Conservation (phyloP, 2,888 invertebrate genomes). For the Amphipoea oculea region DNA sequence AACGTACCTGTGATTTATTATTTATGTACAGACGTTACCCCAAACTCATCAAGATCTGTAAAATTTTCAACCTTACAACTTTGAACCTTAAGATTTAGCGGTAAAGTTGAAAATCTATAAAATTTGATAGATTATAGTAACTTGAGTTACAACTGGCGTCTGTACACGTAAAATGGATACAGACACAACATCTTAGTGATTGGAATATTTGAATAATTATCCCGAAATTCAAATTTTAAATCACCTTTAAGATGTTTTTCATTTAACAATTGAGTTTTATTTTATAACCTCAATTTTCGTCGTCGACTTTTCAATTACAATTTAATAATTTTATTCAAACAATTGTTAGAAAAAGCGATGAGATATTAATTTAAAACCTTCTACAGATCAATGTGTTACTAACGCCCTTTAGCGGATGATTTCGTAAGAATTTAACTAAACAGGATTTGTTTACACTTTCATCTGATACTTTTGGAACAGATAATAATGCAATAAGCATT, state of each 20-base stretch:
- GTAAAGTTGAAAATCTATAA: too few species aligned
- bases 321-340: neutral
- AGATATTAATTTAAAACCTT: neutral
- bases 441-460: neutral
- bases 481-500: neutral
- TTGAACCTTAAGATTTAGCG: too few species aligned
- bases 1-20: neutral
- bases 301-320: neutral
- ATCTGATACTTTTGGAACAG: neutral
- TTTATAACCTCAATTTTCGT: neutral
- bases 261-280: neutral
- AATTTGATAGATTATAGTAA: too few species aligned
- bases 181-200: neutral
- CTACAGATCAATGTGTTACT: neutral
- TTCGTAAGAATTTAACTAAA: neutral
- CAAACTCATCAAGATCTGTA: too few species aligned
- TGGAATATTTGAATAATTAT: neutral
- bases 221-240: neutral
- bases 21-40: too few species aligned
- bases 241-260: neutral
- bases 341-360: neutral
- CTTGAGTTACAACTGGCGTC: too few species aligned
- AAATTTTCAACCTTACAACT: too few species aligned
- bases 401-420: neutral
- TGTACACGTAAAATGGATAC: too few species aligned